Conservation (phyloP, 2,113 vertebrate species). For the Buteo buteo region DNA sequence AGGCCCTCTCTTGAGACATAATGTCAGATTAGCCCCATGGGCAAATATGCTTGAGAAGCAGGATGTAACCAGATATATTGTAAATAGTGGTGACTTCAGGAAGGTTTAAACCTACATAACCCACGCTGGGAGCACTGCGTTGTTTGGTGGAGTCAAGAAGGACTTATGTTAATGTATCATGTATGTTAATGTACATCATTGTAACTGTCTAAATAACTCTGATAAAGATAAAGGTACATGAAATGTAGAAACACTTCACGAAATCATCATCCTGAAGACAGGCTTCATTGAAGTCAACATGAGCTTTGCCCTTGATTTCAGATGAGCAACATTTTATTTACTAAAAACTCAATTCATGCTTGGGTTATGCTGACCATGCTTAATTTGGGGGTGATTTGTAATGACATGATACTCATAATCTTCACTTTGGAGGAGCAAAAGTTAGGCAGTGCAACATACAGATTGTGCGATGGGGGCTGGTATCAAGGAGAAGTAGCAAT, state of each 20-base stretch:
- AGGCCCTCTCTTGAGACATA: not conserved
- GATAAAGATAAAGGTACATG: not conserved
- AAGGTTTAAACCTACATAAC: not conserved
- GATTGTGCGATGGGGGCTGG: not conserved
- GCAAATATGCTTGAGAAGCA: not conserved
- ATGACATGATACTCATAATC: not conserved
- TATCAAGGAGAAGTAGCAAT: not conserved
- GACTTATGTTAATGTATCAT: rapidly evolving
- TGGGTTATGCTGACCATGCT: not conserved
- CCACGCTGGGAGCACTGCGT: not conserved
- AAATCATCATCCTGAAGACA: not conserved
- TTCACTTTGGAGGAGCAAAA: not conserved
- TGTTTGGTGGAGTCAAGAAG: not conserved
- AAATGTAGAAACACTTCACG: not conserved
- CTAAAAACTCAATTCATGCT: not conserved
- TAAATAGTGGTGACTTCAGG: not conserved
- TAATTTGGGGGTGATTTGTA: not conserved
- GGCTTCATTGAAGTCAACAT: not conserved
- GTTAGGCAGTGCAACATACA: not conserved
- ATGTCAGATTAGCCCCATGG: not conserved
- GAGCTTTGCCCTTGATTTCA: not conserved
- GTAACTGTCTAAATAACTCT: not conserved
- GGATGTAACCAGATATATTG: not conserved
- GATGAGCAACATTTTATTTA: not conserved
- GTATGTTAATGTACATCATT: not conserved